Conservation (phyloP, 2,113 vertebrate species). For the Argyrosomus japonicus region DNA sequence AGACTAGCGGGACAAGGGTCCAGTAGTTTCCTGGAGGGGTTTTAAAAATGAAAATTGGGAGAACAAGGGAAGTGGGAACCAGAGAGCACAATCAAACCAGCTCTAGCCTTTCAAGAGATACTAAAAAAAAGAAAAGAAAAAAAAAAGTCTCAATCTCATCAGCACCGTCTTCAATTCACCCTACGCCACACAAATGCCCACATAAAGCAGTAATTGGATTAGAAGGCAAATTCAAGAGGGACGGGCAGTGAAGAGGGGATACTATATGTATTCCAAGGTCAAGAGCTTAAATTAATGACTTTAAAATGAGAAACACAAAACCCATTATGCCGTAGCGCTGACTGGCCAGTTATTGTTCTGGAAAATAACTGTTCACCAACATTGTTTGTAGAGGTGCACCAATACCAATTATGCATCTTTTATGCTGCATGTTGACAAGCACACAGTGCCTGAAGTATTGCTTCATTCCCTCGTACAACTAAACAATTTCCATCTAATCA, state of each 20-base stretch:
- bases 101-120: slow-evolving; percentile 25
- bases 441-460: slow-evolving; percentile 18
- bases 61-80: background rate
- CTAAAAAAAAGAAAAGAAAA: background rate
- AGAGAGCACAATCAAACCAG: slow-evolving; percentile 45
- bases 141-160: slow-evolving; percentile 7
- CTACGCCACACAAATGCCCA: slow-evolving; percentile 39
- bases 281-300: slow-evolving; percentile 56
- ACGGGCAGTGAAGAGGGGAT: slow-evolving; percentile 21
- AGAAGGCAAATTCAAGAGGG: slow-evolving; percentile 54
- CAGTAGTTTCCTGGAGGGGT: slow-evolving; percentile 25
- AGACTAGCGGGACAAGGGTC: slow-evolving; percentile 16
- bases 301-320: slow-evolving; percentile 60
- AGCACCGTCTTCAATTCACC: slow-evolving; percentile 34
- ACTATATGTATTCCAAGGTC: slow-evolving; percentile 69
- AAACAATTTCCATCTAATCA: background rate
- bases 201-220: slow-evolving; percentile 66
- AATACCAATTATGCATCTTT: slow-evolving; percentile 18
- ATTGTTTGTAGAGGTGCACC: slow-evolving; percentile 14
- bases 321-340: slow-evolving; percentile 28
- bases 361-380: slow-evolving; percentile 36
- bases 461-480: slow-evolving; percentile 8
- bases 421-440: slow-evolving; percentile 21
- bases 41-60: slow-evolving; percentile 42
- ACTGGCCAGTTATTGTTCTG: slow-evolving; percentile 36